These are phyloP conservation scores for Leptinotarsa texana DNA, from an alignment of 1,140 invertebrate genomes.

Conservation along the genomic window DNA sequence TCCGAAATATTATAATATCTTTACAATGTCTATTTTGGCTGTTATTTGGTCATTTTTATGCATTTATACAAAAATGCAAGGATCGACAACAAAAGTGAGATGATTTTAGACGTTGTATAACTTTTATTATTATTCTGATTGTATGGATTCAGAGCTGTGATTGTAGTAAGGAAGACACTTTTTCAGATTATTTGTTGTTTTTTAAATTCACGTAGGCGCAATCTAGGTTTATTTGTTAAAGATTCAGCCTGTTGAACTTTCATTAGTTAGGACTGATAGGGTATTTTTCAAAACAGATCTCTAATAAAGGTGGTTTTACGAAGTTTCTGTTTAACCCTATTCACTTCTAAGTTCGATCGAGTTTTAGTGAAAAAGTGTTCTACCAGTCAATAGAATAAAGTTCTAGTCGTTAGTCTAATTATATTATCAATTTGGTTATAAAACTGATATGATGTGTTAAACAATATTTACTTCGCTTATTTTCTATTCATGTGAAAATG, in stretches of 20 bases:
- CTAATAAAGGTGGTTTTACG: too few species aligned
- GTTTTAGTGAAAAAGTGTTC: background rate
- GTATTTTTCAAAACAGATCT: too few species aligned
- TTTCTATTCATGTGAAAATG: background rate
- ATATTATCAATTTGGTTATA: background rate
- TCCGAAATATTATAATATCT: constrained; percentile 38
- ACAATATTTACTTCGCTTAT: background rate
- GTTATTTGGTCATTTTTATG: constrained; percentile 51
- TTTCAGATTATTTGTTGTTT: constrained; percentile 27
- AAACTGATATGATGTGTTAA: background rate
- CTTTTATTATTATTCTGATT: constrained; percentile 37
- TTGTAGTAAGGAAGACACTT: constrained; percentile 48
- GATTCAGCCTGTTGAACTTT: too few species aligned
- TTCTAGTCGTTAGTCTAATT: constrained; percentile 37
- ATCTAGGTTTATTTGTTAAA: too few species aligned
- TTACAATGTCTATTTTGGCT: constrained; percentile 50
- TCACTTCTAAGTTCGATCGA: background rate
- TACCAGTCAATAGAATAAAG: constrained; percentile 35
- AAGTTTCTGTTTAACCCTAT: too few species aligned
- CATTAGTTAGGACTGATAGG: too few species aligned
- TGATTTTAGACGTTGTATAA: constrained; percentile 54
- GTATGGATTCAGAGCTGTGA: constrained; percentile 50
- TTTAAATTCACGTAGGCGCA: background rate
- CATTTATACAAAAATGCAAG: constrained; percentile 51
- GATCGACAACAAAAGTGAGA: constrained; percentile 58